phyloP scores from a whole-genome alignment of 1,140 invertebrate species.

The Cephus cinctus region DNA sequence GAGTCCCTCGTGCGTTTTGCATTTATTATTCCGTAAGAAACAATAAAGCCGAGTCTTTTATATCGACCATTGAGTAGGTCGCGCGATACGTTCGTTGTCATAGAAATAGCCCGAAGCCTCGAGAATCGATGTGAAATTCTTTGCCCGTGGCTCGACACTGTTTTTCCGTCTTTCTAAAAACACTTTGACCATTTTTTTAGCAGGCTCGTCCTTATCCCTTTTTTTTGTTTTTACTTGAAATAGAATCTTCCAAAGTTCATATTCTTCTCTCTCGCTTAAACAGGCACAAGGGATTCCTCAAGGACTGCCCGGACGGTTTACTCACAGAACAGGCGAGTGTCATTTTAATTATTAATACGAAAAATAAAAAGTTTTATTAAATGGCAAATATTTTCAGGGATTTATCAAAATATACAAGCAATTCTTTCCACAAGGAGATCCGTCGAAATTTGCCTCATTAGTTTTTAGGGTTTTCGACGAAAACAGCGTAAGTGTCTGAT shows the following conservation, averaged over 20 bases:
- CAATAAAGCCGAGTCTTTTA: no score
- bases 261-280: conserved; percentile 28
- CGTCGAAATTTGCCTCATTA: conserved; percentile 94
- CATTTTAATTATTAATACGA: conserved; percentile 1
- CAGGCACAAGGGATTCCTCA: conserved; percentile 94
- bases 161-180: no score
- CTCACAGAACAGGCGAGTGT: conserved; percentile 84
- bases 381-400: conserved; percentile 68
- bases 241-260: no score
- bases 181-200: no score
- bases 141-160: no score
- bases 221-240: conserved; percentile 11
- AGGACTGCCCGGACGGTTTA: conserved; percentile 89
- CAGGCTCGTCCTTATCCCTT: no score
- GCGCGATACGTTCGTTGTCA: no score
- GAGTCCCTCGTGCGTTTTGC: no score
- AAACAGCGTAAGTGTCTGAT: conserved; percentile 82
- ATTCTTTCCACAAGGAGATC: conserved; percentile 98
- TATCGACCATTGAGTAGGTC: no score
- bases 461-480: conserved; percentile 98
- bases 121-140: no score
- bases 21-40: no score
- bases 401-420: conserved; percentile 99
- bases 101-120: no score
- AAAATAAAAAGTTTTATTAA: not conserved